Base-by-base conservation (phyloP, 2,888 invertebrate species). In the Pammene fasciana region DNA sequence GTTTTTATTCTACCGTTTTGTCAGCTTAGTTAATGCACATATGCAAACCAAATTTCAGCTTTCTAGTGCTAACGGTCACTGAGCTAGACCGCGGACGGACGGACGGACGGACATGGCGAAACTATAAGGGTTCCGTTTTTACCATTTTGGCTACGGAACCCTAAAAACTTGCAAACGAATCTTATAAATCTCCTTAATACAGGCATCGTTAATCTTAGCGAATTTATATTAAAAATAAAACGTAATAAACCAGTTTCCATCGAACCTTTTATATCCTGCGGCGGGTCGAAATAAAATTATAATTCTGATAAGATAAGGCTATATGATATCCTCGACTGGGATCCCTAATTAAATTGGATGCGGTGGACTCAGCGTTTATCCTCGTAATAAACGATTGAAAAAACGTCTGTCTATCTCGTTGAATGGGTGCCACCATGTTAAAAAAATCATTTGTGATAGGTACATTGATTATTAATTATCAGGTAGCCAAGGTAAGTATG, bases 291-390 rank as follows among this genome's bases (percentile, higher is more conserved):
- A 55, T 45, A 54, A 36, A 11, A 7, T 64, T 45, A 46, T 14
- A 46, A 43, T 66, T 45, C 59, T 34, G 26, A 45, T 59, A 52
- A 34, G 26, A 45, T 59, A 52, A 34, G 16, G 50, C 16, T 14
- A 26, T 1, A 4, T 26, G n/a, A 11, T 66, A 66, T 67, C 52
- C 52, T 9, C 36, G 50, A 38, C 18, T 13, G 66, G 59, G 59
- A 50, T 34, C 43, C 52, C 18, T 67, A 52, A 67, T 67, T 52
- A 45, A 67, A 67, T 67, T 52, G 34, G 36, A 7, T 16, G 14
- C 26, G 18, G 13, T 41, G 14, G 34, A 48, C 16, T 34, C 41
- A 13, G 14, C 8, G 18, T 41, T 34, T 14, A 11, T 36, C 9
- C 36, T 16, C 43, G 36, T 50, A 13, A 41, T 16, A 43, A 52